Percentiles rank a stretch among this genome's conserved stretches.
Conservation (phyloP, 2,113 vertebrate species). For the Rana temporaria region DNA sequence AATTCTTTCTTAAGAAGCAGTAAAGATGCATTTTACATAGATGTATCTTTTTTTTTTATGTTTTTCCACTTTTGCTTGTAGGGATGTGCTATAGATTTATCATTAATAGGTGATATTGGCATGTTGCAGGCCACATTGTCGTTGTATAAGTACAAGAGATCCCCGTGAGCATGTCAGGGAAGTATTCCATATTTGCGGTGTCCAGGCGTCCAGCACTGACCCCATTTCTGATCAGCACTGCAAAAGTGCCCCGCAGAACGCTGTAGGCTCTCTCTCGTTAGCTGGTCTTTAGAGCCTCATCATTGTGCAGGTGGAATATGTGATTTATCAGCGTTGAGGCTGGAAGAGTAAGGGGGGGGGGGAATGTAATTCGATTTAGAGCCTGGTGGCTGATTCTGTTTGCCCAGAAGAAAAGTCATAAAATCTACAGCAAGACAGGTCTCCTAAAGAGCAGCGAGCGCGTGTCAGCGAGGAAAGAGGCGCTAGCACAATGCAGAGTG, state of each 20-base stretch:
- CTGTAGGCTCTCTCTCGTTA: slow-evolving; percentile 53
- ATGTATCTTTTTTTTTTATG: background rate
- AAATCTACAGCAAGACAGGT: slow-evolving; percentile 55
- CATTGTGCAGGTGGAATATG: slow-evolving; percentile 50
- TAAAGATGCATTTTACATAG: background rate
- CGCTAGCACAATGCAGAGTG: slow-evolving; percentile 56
- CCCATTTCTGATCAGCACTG: slow-evolving; percentile 31
- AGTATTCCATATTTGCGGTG: slow-evolving; percentile 8
- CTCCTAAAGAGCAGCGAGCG: slow-evolving; percentile 51
- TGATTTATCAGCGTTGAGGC: slow-evolving; percentile 55
- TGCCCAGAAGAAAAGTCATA: slow-evolving; percentile 58
- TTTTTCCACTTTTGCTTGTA: background rate
- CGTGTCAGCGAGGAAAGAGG: slow-evolving; percentile 50
- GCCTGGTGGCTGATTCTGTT: slow-evolving; percentile 57
- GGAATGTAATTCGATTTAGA: slow-evolving; percentile 53
- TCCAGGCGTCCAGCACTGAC: slow-evolving; percentile 48
- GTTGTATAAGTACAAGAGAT: background rate
- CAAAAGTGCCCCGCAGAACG: slow-evolving; percentile 31
- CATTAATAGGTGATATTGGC: slow-evolving; percentile 9
- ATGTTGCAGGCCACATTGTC: slow-evolving; percentile 9
- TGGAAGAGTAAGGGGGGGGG: slow-evolving; percentile 28
- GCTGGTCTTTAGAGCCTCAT: slow-evolving; percentile 38
- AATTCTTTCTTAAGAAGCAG: background rate
- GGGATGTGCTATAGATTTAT: background rate
- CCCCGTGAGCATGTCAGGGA: background rate